Evolutionary conservation across 2,797 vertebrate genomes (phyloP), one percentile per base, ranked within the genome.

Genomic region (Cheirogaleus major): DNA sequence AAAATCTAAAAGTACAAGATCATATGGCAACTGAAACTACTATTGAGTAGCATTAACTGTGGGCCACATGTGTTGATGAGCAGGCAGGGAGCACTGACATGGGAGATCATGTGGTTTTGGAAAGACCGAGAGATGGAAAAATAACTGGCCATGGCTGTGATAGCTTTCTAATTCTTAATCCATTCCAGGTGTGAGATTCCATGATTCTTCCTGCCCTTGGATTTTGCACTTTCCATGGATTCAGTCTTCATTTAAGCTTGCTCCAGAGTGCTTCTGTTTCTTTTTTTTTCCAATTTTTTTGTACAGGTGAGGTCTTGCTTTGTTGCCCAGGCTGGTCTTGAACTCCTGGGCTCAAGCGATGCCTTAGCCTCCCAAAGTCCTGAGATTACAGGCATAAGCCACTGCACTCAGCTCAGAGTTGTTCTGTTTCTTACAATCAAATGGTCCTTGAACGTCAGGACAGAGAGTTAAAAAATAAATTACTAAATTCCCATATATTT

Each of bases 391-490:
- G 30, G 15, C 63, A 65, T 65, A 32, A 65, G 63, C 63, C 63
- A 65, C 7, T 65, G 14, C 17, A 8, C 63, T 7, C 63, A n/a
- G 63, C 63, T 32, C 63, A 15, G 14, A 65, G 32, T 65, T 32
- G 63, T 8, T 65, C 63, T 65, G 32, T 88, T 94, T 93, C 75
- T 82, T 72, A 55, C 9, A 85, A 59, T 23, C 48, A 92, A 78
- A 35, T 41, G 30, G 7, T 79, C 57, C 50, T 89, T 95, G 15
- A 75, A 57, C 17, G 70, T 93, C 43, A 86, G 63, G 65, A 73
- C 45, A 85, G 35, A 95, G 4, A 50, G 8, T 84, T 80, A 72
- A 88, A 95, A 95, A 88, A 90, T 63, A 83, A 85, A 35, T 93
- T 89, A 48, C 48, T 61, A 87, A 90, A 25, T 84, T 13, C 25